Evolutionary conservation across 2,113 vertebrate species (phyloP).

Genomic region (Aplodontia rufa): DNA sequence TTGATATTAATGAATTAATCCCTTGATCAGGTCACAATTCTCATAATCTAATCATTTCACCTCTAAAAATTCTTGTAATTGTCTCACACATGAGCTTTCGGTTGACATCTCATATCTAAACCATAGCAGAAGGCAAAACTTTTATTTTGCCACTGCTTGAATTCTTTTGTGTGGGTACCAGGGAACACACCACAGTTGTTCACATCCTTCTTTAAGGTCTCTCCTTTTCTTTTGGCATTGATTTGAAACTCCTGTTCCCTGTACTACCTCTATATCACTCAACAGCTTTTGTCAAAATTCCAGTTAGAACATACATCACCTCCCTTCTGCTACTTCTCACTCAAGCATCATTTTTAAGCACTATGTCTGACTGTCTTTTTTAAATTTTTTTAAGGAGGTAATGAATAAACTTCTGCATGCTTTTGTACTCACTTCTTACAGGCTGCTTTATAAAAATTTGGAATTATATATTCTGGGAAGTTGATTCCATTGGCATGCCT

Average conservation of each 20-base stretch:
- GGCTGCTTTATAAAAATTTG: neutral
- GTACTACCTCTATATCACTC: neutral
- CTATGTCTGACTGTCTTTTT: neutral
- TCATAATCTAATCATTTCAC: too few species aligned
- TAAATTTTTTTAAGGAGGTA: neutral
- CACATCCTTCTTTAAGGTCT: neutral
- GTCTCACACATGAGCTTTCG: too few species aligned
- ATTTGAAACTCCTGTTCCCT: neutral
- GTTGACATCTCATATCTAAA: too few species aligned
- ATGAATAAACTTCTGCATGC: neutral
- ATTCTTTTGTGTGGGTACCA: fast-evolving
- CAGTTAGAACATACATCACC: neutral
- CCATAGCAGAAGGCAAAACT: neutral
- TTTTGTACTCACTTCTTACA: neutral
- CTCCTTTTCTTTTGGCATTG: neutral
- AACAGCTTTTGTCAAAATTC: neutral
- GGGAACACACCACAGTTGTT: neutral
- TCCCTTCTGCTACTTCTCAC: neutral
- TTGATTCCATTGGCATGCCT: neutral
- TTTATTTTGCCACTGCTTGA: neutral
- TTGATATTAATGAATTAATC: too few species aligned
- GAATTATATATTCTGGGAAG: neutral
- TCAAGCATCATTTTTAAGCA: neutral
- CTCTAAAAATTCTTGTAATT: too few species aligned
- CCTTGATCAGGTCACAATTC: too few species aligned